phyloP scores from a whole-genome alignment of 2,888 invertebrate genomes.

The Aproaerema taeniolella region DNA sequence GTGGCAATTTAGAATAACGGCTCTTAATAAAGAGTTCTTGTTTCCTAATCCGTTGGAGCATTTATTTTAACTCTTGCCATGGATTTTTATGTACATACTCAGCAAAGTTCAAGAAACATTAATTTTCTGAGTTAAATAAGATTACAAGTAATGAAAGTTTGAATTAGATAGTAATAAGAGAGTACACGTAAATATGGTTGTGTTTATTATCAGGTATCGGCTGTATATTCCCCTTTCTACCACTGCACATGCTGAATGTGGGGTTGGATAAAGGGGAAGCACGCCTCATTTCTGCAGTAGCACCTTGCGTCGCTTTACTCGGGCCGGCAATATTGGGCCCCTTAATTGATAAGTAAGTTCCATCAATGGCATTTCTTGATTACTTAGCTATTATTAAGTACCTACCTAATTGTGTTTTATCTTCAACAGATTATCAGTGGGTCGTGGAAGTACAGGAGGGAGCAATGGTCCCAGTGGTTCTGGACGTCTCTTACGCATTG shows the following conservation, averaged over 20 bases:
- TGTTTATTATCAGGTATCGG: slow-evolving; percentile 92
- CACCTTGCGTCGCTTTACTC: slow-evolving; percentile 87
- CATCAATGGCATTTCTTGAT: background rate
- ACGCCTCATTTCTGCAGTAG: slow-evolving; percentile 85
- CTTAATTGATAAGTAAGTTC: slow-evolving; percentile 85
- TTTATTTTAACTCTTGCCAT: no score
- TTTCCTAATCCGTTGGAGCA: slow-evolving; percentile 3
- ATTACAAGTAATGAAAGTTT: no score
- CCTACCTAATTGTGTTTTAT: background rate
- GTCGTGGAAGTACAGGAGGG: slow-evolving; percentile 68
- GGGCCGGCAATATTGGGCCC: slow-evolving; percentile 88
- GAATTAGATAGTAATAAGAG: no score
- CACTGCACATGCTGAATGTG: slow-evolving; percentile 84
- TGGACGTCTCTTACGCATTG: slow-evolving; percentile 81
- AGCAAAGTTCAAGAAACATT: no score
- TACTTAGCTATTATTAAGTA: background rate
- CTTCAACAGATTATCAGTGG: slow-evolving; percentile 56
- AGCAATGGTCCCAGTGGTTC: slow-evolving; percentile 65
- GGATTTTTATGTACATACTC: no score
- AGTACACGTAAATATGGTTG: no score
- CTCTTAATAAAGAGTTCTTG: slow-evolving; percentile 10
- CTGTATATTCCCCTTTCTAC: slow-evolving; percentile 88
- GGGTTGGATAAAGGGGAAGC: slow-evolving; percentile 87
- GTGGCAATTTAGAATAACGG: slow-evolving; percentile 10
- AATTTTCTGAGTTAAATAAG: no score